phyloP scores from a whole-genome alignment of 2,797 vertebrate genomes.

The Betta splendens region DNA sequence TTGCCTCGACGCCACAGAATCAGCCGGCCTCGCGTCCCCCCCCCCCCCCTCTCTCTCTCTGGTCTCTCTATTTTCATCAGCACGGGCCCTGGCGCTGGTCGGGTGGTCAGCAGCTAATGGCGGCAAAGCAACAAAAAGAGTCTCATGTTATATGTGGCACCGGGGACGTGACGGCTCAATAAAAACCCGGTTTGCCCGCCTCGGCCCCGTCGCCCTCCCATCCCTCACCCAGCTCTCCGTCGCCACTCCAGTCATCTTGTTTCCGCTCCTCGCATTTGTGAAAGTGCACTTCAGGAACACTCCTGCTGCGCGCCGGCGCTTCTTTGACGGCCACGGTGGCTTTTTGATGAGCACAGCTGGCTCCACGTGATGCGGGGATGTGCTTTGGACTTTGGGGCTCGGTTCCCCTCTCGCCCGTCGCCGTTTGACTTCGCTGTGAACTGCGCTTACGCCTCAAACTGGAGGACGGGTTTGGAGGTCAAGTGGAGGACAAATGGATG shows the following conservation, averaged over 20 bases:
- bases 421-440: constrained; percentile 32
- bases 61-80: constrained; percentile 62
- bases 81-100: constrained; percentile 46
- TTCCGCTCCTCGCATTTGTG: constrained; percentile 30
- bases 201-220: constrained; percentile 43
- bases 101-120: constrained; percentile 68
- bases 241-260: constrained; percentile 19
- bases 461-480: neutral
- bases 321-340: constrained; percentile 30
- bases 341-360: constrained; percentile 61
- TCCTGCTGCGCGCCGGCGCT: constrained; percentile 19
- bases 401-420: neutral
- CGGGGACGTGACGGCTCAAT: constrained; percentile 68
- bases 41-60: constrained; percentile 46
- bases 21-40: constrained; percentile 54
- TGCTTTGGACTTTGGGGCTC: constrained; percentile 49
- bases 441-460: constrained; percentile 14
- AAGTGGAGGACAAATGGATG: neutral
- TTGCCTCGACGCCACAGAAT: constrained; percentile 54
- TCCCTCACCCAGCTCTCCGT: constrained; percentile 18
- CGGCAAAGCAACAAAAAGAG: constrained; percentile 68
- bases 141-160: constrained; percentile 69
- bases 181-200: constrained; percentile 63
- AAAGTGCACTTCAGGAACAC: constrained; percentile 49
- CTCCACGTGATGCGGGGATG: constrained; percentile 46